Evolutionary conservation across 1,140 invertebrate species (phyloP), one percentile per base, ranked within the genome.

Genomic region (Drosophila arizonae): DNA sequence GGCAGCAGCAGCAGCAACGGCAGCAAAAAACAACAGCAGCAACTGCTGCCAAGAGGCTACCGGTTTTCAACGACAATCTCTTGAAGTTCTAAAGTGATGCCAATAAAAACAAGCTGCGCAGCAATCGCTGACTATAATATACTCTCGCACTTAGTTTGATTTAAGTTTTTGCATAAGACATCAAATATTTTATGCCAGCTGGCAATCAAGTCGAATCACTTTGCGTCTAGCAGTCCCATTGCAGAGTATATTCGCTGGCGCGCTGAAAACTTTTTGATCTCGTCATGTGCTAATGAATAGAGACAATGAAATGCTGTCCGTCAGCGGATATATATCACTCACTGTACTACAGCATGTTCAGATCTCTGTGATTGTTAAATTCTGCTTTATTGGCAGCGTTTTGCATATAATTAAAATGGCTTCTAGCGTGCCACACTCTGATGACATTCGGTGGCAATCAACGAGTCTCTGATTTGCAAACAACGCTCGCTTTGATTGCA

Each of bases 401-500:
- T 74, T 81, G 36, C 74, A 77, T 81, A 70, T 70, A 76, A 85
- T 81, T 81, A 64, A 58, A 68, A 69, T 48, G 61, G 62, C 77
- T 71, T 66, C 56, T 45, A 72, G 72, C 48, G 63, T 73, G 60
- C 36, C 51, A 17, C 33, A 58, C 4, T 55, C 69, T 52, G 41
- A 30, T 67, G 46, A 73, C 58, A 54, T 46, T 69, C 54, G 52
- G 58, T 64, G 52, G 62, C 71, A 80, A 75, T 79, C 70, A 77
- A 65, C 36, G 65, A 41, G 61, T 73, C 79, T 82, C 78, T 64
- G 66, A 84, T 84, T 84, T 72, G 81, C 65, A 43, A 69, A 73
- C 76, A 86, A 81, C 65, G 77, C 69, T 76, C 54, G 79, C 77
- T 86, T 74, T 87, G 82, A 86, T 86, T 86, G 79, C 79, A 81